Conservation (phyloP, 2,113 vertebrate species). For the Eptesicus fuscus region DNA sequence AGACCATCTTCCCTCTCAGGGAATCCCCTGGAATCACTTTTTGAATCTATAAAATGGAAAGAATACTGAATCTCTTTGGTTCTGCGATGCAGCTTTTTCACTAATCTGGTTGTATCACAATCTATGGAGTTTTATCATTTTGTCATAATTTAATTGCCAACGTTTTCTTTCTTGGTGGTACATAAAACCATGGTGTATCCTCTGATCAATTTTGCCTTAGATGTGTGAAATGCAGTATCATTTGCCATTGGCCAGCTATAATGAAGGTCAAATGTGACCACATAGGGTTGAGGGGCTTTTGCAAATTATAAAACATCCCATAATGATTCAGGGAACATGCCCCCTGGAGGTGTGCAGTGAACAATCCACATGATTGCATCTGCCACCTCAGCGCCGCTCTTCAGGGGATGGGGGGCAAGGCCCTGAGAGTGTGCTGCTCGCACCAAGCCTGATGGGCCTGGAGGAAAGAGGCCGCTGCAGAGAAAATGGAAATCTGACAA, state of each 20-base stretch:
- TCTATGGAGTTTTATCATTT: neutral
- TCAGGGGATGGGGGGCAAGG: neutral
- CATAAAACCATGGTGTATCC: rapidly evolving
- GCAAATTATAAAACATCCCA: rapidly evolving
- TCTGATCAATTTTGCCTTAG: neutral
- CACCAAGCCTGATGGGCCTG: neutral
- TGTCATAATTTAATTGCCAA: neutral
- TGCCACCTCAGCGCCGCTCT: rapidly evolving
- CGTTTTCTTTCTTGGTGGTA: neutral
- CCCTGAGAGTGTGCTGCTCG: neutral
- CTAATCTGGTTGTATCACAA: neutral
- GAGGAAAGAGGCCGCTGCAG: neutral
- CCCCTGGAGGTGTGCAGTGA: neutral
- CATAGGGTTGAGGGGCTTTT: neutral
- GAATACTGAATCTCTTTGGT: neutral
- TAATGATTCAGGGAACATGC: rapidly evolving
- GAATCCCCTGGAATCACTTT: neutral
- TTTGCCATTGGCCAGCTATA: neutral
- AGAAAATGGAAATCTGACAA: neutral
- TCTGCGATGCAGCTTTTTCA: neutral
- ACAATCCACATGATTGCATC: rapidly evolving
- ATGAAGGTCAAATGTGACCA: neutral
- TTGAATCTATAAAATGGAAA: neutral
- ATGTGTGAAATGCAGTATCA: neutral
- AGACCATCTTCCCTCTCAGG: neutral